Evolutionary conservation across 2,888 invertebrate species (phyloP), one percentile per base, ranked within the genome.

Genomic region (Cenopis cana): DNA sequence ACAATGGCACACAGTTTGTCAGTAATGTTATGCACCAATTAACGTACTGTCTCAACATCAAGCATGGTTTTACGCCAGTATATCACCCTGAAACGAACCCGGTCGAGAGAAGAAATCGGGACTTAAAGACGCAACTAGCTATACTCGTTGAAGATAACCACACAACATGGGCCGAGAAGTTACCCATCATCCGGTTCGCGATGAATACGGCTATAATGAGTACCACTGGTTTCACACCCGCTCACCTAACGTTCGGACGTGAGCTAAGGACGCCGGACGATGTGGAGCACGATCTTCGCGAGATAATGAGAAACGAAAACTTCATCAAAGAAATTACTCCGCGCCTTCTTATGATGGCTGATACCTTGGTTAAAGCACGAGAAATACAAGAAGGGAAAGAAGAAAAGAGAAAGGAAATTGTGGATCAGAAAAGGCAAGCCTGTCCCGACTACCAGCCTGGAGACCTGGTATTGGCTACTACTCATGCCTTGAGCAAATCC

Each of bases 61-160:
- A 24, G 4, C 24, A 24, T 24, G 24, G 24, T 4, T 24, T 24
- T 4, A 24, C 24, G 24, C 24, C 24, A 3, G 24, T 24, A 3
- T 1, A 24, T 24, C 24, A 24, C 4, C 24, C 24, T 1, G 24
- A 24, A 24, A 24, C 2, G 2, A 24, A 24, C 24, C 24, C 24
- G 24, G 24, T 4, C 24, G 24, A 24, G 4, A 1, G 24, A 4
- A 24, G 24, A 4, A 24, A 24, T 24, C 1, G 24, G 24, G 24
- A 24, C 24, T 4, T 24, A 24, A 24, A 24, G 24, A 24, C 24
- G 4, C 24, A 24, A 4, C 4, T 24, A 4, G 24, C 24, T 24
- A 76, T 76, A 18, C 52, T 75, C 0, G 72, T 76, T 0, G 71
- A 18, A 17, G 65, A 69, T 8, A 62, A 82, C 3, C 87, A 86